Percentiles rank a stretch among this genome's conserved stretches.
Evolutionary conservation across 2,797 vertebrate species (phyloP).

Genomic region (Falco peregrinus): DNA sequence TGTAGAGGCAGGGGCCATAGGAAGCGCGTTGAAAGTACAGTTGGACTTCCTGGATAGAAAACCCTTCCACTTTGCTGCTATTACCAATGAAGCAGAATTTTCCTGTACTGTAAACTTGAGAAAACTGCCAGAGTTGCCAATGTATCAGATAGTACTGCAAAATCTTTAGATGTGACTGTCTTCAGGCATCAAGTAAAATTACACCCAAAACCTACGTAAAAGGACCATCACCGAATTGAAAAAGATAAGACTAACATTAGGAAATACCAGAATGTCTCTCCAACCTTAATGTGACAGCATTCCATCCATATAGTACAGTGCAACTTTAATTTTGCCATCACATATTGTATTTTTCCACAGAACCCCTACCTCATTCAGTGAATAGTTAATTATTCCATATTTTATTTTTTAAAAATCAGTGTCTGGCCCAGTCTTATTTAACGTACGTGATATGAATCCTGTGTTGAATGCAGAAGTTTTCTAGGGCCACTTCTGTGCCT

Average conservation of each 20-base stretch:
- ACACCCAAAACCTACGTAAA: neutral
- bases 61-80: neutral
- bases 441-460: neutral
- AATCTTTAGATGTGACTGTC: neutral
- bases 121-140: neutral
- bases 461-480: neutral
- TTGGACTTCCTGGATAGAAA: neutral
- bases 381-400: neutral
- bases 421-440: neutral
- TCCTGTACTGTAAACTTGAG: neutral
- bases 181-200: neutral
- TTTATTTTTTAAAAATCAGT: neutral
- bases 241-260: neutral
- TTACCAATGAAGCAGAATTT: neutral
- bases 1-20: neutral
- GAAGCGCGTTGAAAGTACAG: neutral
- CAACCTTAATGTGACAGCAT: neutral
- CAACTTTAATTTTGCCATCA: neutral
- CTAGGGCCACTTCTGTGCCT: neutral
- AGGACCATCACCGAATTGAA: neutral
- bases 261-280: neutral
- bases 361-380: neutral
- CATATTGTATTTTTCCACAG: neutral
- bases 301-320: neutral
- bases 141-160: neutral